A percentile compares a stretch with the other conserved stretches of the same genome.
Conservation (phyloP, 2,888 invertebrate species). For the Ceramica pisi region DNA sequence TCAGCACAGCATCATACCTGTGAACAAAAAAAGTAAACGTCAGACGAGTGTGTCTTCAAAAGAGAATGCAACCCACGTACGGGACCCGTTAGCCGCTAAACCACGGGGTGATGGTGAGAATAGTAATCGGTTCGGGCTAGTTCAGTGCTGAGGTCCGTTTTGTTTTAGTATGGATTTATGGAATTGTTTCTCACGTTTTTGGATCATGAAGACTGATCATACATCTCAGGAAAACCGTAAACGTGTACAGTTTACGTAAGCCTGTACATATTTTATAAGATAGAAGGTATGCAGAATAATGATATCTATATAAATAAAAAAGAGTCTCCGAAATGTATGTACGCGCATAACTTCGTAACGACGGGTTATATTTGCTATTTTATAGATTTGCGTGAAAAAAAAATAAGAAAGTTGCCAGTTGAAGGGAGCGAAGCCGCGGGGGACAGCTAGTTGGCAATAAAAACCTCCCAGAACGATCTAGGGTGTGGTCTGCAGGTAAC, state of each 20-base stretch:
- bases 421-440: too few relatives aligned
- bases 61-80: constrained; percentile 72
- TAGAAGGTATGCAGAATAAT: too few relatives aligned
- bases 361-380: too few relatives aligned
- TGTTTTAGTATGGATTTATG: constrained; percentile 50
- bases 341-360: too few relatives aligned
- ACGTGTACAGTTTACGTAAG: not conserved
- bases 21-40: constrained; percentile 50
- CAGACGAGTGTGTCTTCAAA: constrained; percentile 43
- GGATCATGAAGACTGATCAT: not conserved
- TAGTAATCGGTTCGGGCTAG: constrained; percentile 62
- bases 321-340: too few relatives aligned
- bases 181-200: constrained; percentile 60
- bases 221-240: constrained; percentile 1
- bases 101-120: constrained; percentile 59
- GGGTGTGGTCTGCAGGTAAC: too few relatives aligned
- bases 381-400: too few relatives aligned
- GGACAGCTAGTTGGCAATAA: too few relatives aligned
- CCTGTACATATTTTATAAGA: too few relatives aligned
- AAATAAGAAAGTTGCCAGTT: too few relatives aligned
- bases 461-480: too few relatives aligned
- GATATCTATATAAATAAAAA: too few relatives aligned
- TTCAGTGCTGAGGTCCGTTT: constrained; percentile 31
- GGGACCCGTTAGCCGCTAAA: constrained; percentile 68
- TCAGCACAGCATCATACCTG: constrained; percentile 64